Conservation (phyloP, 2,113 vertebrate species). For the Asarcornis scutulata region DNA sequence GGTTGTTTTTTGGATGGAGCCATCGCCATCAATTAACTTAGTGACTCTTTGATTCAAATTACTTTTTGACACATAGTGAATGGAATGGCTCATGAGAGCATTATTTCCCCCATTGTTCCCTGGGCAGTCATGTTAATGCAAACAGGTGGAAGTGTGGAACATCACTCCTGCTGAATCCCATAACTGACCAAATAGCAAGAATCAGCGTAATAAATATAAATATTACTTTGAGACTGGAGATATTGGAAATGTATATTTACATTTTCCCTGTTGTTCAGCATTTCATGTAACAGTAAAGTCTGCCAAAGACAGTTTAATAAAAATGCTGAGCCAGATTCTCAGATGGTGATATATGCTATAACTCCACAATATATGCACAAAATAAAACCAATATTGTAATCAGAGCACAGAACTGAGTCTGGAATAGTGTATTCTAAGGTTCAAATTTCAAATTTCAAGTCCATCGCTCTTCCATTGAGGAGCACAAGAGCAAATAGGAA, state of each 20-base stretch:
- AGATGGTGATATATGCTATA: not conserved
- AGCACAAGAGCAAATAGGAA: not conserved
- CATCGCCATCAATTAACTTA: slow-evolving; percentile 78
- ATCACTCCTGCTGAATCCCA: slow-evolving; percentile 15
- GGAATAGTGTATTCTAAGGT: not conserved
- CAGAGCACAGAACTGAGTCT: not conserved
- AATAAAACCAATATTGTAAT: not conserved
- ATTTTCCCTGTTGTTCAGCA: not conserved
- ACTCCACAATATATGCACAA: not conserved
- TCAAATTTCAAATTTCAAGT: not conserved
- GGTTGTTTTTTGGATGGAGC: slow-evolving; percentile 74
- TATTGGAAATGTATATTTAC: slow-evolving; percentile 52
- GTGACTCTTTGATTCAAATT: slow-evolving; percentile 79
- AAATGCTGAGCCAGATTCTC: not conserved
- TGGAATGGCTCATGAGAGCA: slow-evolving; percentile 61
- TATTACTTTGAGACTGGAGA: slow-evolving; percentile 49
- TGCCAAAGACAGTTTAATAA: not conserved
- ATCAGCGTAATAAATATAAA: slow-evolving; percentile 62
- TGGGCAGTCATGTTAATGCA: slow-evolving; percentile 70
- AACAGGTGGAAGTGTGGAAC: slow-evolving; percentile 71
- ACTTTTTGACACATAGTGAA: slow-evolving; percentile 79
- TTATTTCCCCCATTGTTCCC: slow-evolving; percentile 73
- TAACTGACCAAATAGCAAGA: slow-evolving; percentile 50
- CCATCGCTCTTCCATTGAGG: rapidly evolving
- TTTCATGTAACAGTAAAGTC: not conserved